Conservation (phyloP, 2,888 invertebrate genomes). For the Cremastinae sp. region DNA sequence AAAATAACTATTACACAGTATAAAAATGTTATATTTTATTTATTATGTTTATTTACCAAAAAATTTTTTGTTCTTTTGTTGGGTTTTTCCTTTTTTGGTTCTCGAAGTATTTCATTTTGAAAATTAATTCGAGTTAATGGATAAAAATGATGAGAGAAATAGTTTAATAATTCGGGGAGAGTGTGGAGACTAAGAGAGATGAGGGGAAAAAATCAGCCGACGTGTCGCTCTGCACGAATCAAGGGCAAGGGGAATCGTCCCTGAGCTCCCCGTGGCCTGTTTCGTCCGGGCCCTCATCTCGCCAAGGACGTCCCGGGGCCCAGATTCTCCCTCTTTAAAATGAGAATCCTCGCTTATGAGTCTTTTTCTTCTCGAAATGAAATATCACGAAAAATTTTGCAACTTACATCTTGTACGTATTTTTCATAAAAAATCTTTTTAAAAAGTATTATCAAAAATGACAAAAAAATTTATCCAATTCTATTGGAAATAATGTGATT, state of each 20-base stretch:
- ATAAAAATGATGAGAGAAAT: too few relatives aligned
- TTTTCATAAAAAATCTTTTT: neutral
- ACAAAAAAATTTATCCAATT: neutral
- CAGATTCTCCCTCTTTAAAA: conserved; percentile 69
- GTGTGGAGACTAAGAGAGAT: too few relatives aligned
- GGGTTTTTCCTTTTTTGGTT: too few relatives aligned
- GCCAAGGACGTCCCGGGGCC: conserved; percentile 78
- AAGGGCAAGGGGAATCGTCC: conserved; percentile 58
- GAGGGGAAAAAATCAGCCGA: conserved; percentile 12
- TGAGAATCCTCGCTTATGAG: conserved; percentile 55
- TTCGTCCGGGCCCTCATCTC: conserved; percentile 49
- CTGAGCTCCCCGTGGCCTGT: conserved; percentile 54
- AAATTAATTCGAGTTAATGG: neutral
- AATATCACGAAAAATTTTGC: neutral
- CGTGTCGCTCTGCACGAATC: conserved; percentile 39
- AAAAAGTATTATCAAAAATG: too few relatives aligned
- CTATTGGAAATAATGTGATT: neutral
- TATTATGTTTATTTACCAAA: too few relatives aligned
- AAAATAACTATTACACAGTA: too few relatives aligned
- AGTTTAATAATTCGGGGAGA: too few relatives aligned
- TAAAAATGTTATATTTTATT: too few relatives aligned
- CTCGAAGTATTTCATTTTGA: neutral
- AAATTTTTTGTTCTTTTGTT: too few relatives aligned
- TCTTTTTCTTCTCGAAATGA: conserved; percentile 11
- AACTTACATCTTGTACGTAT: neutral